Evolutionary conservation across 2,113 vertebrate genomes (phyloP).

Genomic region (Hippocampus barbouri): DNA sequence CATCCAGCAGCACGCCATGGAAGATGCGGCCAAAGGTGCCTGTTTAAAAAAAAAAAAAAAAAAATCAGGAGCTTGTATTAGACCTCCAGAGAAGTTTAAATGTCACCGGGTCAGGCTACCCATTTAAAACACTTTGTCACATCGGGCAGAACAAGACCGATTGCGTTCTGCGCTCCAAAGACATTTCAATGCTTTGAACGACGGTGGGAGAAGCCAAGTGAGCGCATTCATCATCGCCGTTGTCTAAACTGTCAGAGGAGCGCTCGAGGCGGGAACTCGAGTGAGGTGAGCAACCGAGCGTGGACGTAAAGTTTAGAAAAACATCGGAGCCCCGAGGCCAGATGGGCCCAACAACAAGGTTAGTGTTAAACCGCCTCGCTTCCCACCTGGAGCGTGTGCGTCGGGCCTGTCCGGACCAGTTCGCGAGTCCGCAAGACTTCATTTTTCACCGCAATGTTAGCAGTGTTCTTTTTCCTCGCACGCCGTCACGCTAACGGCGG

Average conservation of each 20-base stretch:
- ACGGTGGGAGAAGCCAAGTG: slow-evolving; percentile 20
- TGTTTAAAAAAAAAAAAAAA: slow-evolving; percentile 65
- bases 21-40: slow-evolving; percentile 98
- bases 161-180: slow-evolving; percentile 28
- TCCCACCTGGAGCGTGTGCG: slow-evolving; percentile 17
- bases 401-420: slow-evolving; percentile 48
- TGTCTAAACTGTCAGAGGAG: slow-evolving; percentile 47
- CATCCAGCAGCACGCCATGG: slow-evolving; percentile 90
- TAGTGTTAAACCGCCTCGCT: slow-evolving; percentile 39
- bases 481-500: background rate
- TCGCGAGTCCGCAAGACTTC: slow-evolving; percentile 6
- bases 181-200: slow-evolving; percentile 20
- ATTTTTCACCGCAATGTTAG: background rate
- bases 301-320: slow-evolving; percentile 46
- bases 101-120: slow-evolving; percentile 8
- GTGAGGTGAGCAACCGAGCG: slow-evolving; percentile 46
- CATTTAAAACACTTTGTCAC: slow-evolving; percentile 16
- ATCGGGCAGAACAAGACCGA: slow-evolving; percentile 30
- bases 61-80: slow-evolving; percentile 10
- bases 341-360: slow-evolving; percentile 44
- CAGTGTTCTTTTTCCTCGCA: background rate
- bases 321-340: slow-evolving; percentile 30
- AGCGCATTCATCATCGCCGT: slow-evolving; percentile 37
- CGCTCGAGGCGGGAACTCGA: slow-evolving; percentile 25
- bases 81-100: slow-evolving; percentile 40